These are phyloP conservation scores for Capreolus pygargus DNA, from an alignment of 2,113 vertebrate genomes.

Conservation along the genomic window DNA sequence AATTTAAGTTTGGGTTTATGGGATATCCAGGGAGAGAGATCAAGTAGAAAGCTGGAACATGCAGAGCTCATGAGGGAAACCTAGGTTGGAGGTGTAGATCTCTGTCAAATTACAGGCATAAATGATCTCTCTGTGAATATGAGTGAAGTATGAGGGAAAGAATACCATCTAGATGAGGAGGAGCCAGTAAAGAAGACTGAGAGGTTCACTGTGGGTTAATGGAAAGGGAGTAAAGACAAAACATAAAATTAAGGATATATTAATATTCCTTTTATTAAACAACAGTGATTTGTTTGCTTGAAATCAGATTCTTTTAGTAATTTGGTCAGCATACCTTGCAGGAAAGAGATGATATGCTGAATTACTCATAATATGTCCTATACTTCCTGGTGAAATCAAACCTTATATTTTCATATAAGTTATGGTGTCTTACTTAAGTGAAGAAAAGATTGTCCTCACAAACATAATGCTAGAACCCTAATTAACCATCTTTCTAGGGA, in stretches of 20 bases:
- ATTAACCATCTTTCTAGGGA: background rate
- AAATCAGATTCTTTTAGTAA: conserved; percentile 32
- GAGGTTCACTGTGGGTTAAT: background rate
- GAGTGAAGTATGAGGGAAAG: background rate
- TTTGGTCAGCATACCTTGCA: background rate
- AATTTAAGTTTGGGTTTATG: background rate
- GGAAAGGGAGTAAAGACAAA: background rate
- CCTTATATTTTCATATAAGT: background rate
- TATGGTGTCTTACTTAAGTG: background rate
- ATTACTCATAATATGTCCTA: background rate
- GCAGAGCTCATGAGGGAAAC: background rate
- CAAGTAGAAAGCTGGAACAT: background rate
- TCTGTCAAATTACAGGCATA: background rate
- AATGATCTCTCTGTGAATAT: background rate
- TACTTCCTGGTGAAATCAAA: background rate
- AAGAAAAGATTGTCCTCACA: background rate
- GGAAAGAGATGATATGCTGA: background rate
- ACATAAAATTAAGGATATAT: background rate
- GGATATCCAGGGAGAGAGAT: background rate
- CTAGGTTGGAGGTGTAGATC: background rate
- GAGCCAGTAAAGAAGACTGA: background rate
- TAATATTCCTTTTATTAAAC: background rate
- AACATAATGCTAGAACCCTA: background rate
- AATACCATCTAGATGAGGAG: background rate
- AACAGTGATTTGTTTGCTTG: background rate